Evolutionary conservation across 2,888 invertebrate genomes (phyloP).

Genomic region (Agonopterix arenella): DNA sequence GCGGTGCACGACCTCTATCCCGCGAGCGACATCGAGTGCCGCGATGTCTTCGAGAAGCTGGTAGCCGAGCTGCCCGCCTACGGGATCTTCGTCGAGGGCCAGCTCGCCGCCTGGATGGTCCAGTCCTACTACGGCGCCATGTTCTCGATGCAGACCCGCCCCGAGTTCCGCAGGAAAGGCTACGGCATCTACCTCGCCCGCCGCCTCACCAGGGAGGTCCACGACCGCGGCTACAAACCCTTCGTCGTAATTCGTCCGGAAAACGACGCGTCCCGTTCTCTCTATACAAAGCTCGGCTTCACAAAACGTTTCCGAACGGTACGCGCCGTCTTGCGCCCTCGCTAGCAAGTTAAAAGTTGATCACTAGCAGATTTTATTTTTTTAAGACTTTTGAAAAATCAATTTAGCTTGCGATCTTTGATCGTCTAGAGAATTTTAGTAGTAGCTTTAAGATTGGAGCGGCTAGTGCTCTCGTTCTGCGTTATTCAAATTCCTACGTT

Average conservation of each 20-base stretch:
- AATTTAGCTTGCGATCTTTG: constrained; percentile 73
- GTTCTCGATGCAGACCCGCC: constrained; percentile 94
- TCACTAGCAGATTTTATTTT: constrained; percentile 76
- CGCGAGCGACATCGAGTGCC: constrained; percentile 91
- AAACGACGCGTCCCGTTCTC: constrained; percentile 89
- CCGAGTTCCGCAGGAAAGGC: constrained; percentile 84
- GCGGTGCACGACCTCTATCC: constrained; percentile 91
- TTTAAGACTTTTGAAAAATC: constrained; percentile 74
- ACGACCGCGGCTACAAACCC: constrained; percentile 86
- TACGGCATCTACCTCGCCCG: constrained; percentile 86
- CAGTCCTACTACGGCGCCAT: constrained; percentile 94
- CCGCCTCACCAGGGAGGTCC: constrained; percentile 80
- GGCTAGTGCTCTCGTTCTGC: constrained; percentile 64
- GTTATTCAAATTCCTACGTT: constrained; percentile 16
- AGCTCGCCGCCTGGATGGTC: constrained; percentile 93
- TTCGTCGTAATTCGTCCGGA: constrained; percentile 91
- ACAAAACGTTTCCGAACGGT: constrained; percentile 87
- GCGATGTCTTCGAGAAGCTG: constrained; percentile 88
- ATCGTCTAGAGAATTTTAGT: constrained; percentile 70
- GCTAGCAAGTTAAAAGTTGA: constrained; percentile 57
- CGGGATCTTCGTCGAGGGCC: constrained; percentile 86
- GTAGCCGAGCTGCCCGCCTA: constrained; percentile 87
- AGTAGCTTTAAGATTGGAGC: constrained; percentile 70
- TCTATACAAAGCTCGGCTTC: constrained; percentile 90
- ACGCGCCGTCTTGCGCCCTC: constrained; percentile 83